A percentile compares a stretch with the other conserved stretches of the same genome.
phyloP scores from a whole-genome alignment of 1,140 invertebrate genomes.

The Trichogramma pretiosum region DNA sequence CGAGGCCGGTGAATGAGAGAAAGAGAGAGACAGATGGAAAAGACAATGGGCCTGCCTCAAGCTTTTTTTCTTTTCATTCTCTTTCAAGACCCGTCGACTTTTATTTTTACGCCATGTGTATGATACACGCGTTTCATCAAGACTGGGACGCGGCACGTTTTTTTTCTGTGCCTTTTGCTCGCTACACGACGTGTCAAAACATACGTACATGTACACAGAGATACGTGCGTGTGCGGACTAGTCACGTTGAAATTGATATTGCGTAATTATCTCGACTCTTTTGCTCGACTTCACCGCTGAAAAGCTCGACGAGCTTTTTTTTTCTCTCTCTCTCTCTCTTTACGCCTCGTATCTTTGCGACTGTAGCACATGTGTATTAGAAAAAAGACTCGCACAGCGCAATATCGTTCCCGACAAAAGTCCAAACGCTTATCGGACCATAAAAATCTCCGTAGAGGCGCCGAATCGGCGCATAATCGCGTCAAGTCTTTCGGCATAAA shows the following conservation, averaged over 20 bases:
- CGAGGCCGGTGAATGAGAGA: too few species aligned
- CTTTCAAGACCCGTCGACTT: too few species aligned
- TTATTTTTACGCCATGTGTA: conserved; percentile 3
- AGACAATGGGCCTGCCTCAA: neutral
- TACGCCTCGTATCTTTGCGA: neutral
- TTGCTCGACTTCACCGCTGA: conserved; percentile 14
- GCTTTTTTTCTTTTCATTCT: conserved; percentile 15
- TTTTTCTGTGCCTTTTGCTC: conserved; percentile 7
- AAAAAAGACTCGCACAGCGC: too few species aligned
- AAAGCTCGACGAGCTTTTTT: neutral
- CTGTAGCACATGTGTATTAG: too few species aligned
- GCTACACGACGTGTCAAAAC: conserved; percentile 6
- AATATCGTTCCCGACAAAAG: too few species aligned
- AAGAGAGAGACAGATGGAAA: conserved; percentile 10
- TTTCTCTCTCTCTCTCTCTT: neutral
- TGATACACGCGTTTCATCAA: neutral
- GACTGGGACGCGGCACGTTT: neutral
- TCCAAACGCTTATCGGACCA: too few species aligned
- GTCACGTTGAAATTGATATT: conserved; percentile 15
- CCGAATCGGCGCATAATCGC: too few species aligned
- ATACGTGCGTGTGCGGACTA: too few species aligned
- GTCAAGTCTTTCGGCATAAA: too few species aligned
- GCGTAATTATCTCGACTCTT: conserved; percentile 16
- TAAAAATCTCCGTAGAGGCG: too few species aligned
- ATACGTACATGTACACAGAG: conserved; percentile 1